A percentile compares a stretch with the other conserved stretches of the same genome.
These are phyloP conservation scores for Venustaconcha ellipsiformis DNA, from an alignment of 1,140 invertebrate genomes.

Conservation along the genomic window DNA sequence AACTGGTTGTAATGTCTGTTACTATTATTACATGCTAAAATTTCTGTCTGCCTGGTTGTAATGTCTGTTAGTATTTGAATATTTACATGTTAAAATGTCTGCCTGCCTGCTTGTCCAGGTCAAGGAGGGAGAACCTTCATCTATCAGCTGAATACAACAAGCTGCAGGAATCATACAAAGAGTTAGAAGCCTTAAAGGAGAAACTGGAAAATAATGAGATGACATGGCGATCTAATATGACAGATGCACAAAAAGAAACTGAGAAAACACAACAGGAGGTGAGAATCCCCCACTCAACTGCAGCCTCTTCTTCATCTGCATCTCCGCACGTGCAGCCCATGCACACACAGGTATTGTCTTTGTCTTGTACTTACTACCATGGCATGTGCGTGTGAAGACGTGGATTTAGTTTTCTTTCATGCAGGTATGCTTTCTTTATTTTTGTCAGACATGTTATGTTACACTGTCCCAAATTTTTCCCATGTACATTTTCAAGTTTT, in stretches of 20 bases:
- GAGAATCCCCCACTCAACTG: conserved; percentile 31
- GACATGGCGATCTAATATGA: conserved; percentile 59
- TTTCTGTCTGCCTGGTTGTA: conserved; percentile 9
- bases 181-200: conserved; percentile 62
- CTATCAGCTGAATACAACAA: conserved; percentile 64
- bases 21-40: background rate
- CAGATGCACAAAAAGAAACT: conserved; percentile 66
- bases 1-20: too few relatives aligned
- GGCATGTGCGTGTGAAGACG: background rate
- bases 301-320: conserved; percentile 21
- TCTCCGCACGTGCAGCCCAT: conserved; percentile 15
- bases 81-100: background rate
- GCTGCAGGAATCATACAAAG: conserved; percentile 65
- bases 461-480: too few relatives aligned
- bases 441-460: too few relatives aligned
- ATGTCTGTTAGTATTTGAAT: too few relatives aligned
- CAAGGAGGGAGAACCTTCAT: conserved; percentile 63
- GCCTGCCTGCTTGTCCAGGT: conserved; percentile 44
- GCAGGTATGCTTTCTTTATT: too few relatives aligned
- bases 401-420: conserved; percentile 1
- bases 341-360: conserved; percentile 1
- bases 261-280: conserved; percentile 62
- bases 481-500: too few relatives aligned
- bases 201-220: conserved; percentile 55
- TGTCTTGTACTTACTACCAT: background rate